phyloP scores from a whole-genome alignment of 2,888 invertebrate species.

The Eupithecia dodoneata region DNA sequence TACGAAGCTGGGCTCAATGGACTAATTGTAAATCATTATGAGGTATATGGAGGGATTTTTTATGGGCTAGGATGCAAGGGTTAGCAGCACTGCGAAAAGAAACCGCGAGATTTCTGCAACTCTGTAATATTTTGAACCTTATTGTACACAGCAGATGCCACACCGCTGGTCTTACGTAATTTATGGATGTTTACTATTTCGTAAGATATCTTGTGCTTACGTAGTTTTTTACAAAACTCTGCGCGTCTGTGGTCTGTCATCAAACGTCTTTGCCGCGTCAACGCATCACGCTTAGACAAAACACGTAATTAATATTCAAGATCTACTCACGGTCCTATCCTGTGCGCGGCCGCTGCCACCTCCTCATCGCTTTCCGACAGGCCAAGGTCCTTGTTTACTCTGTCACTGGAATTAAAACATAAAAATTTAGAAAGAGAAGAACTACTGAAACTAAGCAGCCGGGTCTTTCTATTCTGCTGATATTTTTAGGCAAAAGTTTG shows the following conservation, averaged over 20 bases:
- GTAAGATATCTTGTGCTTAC: neutral
- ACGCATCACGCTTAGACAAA: neutral
- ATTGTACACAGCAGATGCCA: neutral
- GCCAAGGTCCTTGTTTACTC: constrained; percentile 86
- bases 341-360: constrained; percentile 68
- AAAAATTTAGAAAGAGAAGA: neutral
- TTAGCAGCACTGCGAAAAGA: neutral
- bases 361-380: constrained; percentile 93
- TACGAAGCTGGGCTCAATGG: neutral
- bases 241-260: neutral
- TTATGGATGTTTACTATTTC: neutral
- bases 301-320: constrained; percentile 17
- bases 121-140: neutral
- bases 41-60: neutral
- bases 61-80: neutral
- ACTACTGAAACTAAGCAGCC: neutral
- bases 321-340: constrained; percentile 74
- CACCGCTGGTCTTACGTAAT: neutral
- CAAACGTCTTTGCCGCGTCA: neutral
- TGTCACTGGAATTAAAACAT: constrained; percentile 63
- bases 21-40: constrained; percentile 3
- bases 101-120: neutral
- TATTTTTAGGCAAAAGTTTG: neutral
- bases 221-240: neutral
- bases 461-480: neutral